Conservation (phyloP, 2,113 vertebrate genomes). For the Callionymus lyra region DNA sequence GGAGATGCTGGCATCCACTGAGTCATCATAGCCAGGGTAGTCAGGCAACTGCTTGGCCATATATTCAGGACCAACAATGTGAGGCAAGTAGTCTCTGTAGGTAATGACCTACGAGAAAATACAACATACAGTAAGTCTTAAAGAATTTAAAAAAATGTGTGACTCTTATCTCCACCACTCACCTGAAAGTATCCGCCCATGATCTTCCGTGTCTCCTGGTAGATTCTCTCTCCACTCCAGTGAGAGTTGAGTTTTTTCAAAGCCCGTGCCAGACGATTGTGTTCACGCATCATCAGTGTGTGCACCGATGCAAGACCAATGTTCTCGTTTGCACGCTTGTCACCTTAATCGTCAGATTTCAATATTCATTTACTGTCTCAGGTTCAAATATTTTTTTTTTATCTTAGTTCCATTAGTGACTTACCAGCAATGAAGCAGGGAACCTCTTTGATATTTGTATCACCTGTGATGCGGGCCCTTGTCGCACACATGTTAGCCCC, state of each 20-base stretch:
- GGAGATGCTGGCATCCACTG: slow-evolving; percentile 70
- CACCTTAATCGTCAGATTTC: slow-evolving; percentile 40
- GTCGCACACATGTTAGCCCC: slow-evolving; percentile 41
- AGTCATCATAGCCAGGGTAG: slow-evolving; percentile 66
- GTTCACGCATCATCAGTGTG: slow-evolving; percentile 64
- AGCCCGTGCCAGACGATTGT: slow-evolving; percentile 60
- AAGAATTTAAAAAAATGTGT: neutral
- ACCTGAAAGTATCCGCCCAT: slow-evolving; percentile 62
- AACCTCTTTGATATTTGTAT: slow-evolving; percentile 33
- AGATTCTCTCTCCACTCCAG: slow-evolving; percentile 61
- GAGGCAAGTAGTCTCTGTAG: slow-evolving; percentile 73
- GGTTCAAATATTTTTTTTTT: neutral
- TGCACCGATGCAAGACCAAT: slow-evolving; percentile 53
- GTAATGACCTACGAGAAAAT: slow-evolving; percentile 70
- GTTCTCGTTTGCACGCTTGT: slow-evolving; percentile 54
- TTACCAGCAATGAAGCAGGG: slow-evolving; percentile 63
- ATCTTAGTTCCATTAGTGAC: slow-evolving; percentile 4
- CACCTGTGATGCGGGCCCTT: slow-evolving; percentile 27
- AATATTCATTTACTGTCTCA: neutral
- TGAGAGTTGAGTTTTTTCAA: slow-evolving; percentile 53
- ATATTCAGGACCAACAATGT: slow-evolving; percentile 54
- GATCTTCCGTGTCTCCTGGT: slow-evolving; percentile 69
- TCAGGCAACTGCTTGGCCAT: slow-evolving; percentile 44
- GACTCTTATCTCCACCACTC: neutral
- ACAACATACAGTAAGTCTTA: no score